phyloP scores from a whole-genome alignment of 2,797 vertebrate genomes.

The Propithecus deckenii region DNA sequence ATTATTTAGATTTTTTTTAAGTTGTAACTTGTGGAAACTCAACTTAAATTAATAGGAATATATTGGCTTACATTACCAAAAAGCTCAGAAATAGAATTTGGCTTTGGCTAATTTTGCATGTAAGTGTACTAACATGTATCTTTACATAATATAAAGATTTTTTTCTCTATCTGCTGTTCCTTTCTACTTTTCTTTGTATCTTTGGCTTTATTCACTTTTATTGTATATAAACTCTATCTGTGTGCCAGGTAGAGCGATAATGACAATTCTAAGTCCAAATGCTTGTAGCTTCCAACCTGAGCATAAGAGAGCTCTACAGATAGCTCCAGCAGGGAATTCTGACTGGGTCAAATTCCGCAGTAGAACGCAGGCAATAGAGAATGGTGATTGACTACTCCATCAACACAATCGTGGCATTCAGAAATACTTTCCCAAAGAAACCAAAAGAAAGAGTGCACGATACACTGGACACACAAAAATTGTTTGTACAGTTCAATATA shows the following conservation, averaged over 20 bases:
- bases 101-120: background rate
- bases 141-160: background rate
- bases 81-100: background rate
- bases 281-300: background rate
- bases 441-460: background rate
- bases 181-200: background rate
- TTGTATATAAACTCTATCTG: background rate
- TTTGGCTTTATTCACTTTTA: background rate
- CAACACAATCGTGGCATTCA: background rate
- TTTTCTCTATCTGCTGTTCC: background rate
- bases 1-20: slow-evolving; percentile 31
- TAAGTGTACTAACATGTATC: background rate
- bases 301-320: background rate
- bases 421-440: background rate
- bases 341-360: background rate
- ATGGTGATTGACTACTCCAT: background rate
- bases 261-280: background rate
- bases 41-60: background rate
- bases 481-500: background rate
- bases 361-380: background rate
- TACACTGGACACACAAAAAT: background rate
- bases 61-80: slow-evolving; percentile 31
- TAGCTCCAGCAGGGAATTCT: background rate
- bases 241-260: background rate
- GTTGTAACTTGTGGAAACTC: slow-evolving; percentile 11